Percentiles rank a stretch among this genome's conserved stretches.
These are phyloP conservation scores for Anastatus disparis DNA, from an alignment of 1,140 invertebrate genomes.

Conservation along the genomic window DNA sequence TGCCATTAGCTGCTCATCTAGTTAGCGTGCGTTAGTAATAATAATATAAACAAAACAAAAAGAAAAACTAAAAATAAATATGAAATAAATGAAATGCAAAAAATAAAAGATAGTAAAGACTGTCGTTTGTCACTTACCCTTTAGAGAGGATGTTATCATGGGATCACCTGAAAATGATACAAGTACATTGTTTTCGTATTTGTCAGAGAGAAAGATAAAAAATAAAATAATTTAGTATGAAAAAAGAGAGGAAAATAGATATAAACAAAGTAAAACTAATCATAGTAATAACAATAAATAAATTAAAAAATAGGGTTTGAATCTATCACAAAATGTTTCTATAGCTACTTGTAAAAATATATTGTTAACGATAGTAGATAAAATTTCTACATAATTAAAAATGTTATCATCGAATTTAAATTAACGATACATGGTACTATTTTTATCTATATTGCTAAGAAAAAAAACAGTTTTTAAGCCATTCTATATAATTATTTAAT, in stretches of 20 bases:
- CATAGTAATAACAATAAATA: background rate
- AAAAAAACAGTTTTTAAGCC: too few species aligned
- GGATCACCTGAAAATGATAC: conserved; percentile 67
- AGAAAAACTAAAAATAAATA: background rate
- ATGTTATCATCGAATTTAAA: too few species aligned
- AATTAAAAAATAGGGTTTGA: too few species aligned
- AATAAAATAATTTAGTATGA: conserved; percentile 15
- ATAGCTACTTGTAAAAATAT: too few species aligned
- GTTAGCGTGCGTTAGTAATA: conserved; percentile 35
- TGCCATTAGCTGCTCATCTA: too few species aligned
- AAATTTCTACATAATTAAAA: too few species aligned
- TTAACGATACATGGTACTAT: too few species aligned
- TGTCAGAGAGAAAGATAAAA: conserved; percentile 33
- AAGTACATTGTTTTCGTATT: conserved; percentile 60
- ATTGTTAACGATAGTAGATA: too few species aligned
- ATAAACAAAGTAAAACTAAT: conserved; percentile 14
- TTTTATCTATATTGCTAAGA: too few species aligned
- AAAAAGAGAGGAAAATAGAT: conserved; percentile 18
- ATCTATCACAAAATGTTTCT: too few species aligned
- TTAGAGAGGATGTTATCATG: conserved; percentile 68
- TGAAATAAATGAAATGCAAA: conserved; percentile 43
- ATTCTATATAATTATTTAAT: too few species aligned
- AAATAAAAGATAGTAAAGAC: conserved; percentile 41
- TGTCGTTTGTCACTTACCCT: conserved; percentile 64
- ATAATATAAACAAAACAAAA: background rate